Percentiles rank a stretch among this genome's conserved stretches.
Conservation (phyloP, 2,888 invertebrate genomes). For the Pterostichus niger region DNA sequence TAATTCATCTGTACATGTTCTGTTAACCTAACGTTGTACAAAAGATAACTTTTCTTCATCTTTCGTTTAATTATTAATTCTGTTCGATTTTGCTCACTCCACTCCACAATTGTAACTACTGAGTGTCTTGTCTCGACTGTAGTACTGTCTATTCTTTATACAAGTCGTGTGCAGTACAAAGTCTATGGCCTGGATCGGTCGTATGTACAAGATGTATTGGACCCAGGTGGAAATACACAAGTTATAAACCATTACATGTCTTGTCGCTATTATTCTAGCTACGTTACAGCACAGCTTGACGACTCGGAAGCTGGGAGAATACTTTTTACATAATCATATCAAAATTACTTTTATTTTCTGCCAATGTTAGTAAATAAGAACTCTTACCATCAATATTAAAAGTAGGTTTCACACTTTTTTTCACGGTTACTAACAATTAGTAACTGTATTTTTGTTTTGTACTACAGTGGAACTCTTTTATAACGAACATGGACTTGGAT, state of each 20-base stretch:
- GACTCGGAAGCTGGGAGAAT: slow-evolving; percentile 16
- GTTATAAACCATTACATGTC: neutral
- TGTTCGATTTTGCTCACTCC: neutral
- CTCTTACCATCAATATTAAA: neutral
- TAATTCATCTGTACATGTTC: slow-evolving; percentile 63
- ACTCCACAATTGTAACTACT: neutral
- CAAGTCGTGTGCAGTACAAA: neutral
- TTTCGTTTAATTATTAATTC: slow-evolving; percentile 1
- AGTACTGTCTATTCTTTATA: slow-evolving; percentile 18
- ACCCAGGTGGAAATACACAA: slow-evolving; percentile 28
- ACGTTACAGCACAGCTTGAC: neutral
- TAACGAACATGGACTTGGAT: no score
- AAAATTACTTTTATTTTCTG: slow-evolving; percentile 9
- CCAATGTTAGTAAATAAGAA: slow-evolving; percentile 14
- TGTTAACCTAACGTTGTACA: slow-evolving; percentile 65
- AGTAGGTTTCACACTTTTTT: slow-evolving; percentile 10
- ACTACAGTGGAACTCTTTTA: neutral
- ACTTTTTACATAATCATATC: neutral
- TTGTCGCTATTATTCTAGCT: neutral
- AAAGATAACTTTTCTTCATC: slow-evolving; percentile 55
- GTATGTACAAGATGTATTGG: slow-evolving; percentile 47
- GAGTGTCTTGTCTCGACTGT: no score
- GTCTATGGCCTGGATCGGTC: slow-evolving; percentile 49
- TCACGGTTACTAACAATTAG: neutral
- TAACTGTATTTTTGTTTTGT: neutral